phyloP scores from a whole-genome alignment of 2,113 vertebrate species.

The Catharus minimus region DNA sequence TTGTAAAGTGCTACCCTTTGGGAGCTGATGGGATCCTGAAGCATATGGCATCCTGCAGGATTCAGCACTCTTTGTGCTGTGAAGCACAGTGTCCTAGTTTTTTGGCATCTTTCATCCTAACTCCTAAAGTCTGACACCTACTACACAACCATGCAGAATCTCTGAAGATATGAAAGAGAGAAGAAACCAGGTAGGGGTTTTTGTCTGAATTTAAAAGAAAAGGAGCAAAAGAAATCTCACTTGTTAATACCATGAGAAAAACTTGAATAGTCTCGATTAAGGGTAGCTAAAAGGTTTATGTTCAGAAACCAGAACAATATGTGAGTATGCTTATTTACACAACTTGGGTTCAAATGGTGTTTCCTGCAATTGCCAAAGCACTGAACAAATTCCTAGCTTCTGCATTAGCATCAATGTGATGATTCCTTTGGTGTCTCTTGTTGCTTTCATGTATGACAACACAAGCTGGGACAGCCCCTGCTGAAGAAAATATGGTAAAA shows the following conservation, averaged over 20 bases:
- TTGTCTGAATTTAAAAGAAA: background rate
- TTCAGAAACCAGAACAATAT: background rate
- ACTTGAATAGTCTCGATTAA: background rate
- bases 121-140: background rate
- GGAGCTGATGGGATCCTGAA: background rate
- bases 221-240: background rate
- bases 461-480: background rate
- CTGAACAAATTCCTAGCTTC: background rate
- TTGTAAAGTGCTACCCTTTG: background rate
- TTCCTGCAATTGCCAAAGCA: background rate
- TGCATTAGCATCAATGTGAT: background rate
- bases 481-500: background rate
- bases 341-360: background rate
- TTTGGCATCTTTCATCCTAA: background rate
- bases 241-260: background rate
- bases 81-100: background rate
- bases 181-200: fast-evolving
- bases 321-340: background rate
- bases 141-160: background rate
- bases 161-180: background rate
- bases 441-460: background rate
- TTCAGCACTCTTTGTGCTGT: background rate
- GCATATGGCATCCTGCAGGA: background rate
- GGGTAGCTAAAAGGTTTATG: background rate
- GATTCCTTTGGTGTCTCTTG: background rate